A percentile compares a stretch with the other conserved stretches of the same genome.
Evolutionary conservation across 2,113 vertebrate species (phyloP).

Genomic region (Pangasianodon gigas): DNA sequence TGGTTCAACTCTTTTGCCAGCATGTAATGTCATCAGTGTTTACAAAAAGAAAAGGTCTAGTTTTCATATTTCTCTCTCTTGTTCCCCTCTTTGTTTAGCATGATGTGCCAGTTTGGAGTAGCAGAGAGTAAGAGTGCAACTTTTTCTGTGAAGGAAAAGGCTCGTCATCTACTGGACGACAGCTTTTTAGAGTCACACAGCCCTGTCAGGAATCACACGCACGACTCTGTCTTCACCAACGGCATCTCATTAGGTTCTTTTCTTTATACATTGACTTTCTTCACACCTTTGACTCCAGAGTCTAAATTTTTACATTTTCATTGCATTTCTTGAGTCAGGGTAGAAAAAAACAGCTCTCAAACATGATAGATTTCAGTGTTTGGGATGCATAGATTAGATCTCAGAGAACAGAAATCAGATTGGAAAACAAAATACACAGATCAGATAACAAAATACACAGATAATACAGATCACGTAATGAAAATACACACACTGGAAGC

Average conservation of each 20-base stretch:
- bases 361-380: background rate
- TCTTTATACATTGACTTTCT: background rate
- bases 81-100: constrained; percentile 69
- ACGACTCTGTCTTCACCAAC: constrained; percentile 76
- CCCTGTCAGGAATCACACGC: constrained; percentile 73
- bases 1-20: background rate
- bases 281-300: background rate
- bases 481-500: background rate
- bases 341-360: too few species aligned
- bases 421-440: background rate
- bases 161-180: constrained; percentile 93
- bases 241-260: constrained; percentile 81
- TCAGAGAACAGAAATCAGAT: background rate
- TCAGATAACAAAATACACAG: background rate
- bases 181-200: constrained; percentile 93
- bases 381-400: background rate
- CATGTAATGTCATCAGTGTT: background rate
- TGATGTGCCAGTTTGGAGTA: constrained; percentile 92
- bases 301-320: background rate
- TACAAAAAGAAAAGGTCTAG: background rate
- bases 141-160: constrained; percentile 84
- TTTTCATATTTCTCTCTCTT: constrained; percentile 37
- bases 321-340: background rate
- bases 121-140: constrained; percentile 91
- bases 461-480: background rate